Conservation (phyloP, 2,888 invertebrate genomes). For the Leucophenga maculata region DNA sequence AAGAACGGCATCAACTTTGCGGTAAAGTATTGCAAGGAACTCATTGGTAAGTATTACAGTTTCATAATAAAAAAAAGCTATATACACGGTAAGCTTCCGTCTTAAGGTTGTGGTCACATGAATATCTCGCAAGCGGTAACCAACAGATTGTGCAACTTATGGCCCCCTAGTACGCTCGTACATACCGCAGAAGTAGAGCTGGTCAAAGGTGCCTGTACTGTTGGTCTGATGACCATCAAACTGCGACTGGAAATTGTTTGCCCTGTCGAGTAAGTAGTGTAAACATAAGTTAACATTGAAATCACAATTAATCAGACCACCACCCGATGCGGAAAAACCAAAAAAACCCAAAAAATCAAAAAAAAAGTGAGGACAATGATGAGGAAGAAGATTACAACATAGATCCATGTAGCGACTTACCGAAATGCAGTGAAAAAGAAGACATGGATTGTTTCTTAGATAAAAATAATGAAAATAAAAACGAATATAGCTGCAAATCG, state of each 20-base stretch:
- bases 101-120: slow-evolving; percentile 46
- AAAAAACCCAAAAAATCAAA: no score
- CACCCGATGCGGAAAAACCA: no score
- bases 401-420: slow-evolving; percentile 27
- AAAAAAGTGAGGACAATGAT: slow-evolving; percentile 31
- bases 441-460: no score
- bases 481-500: no score
- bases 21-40: slow-evolving; percentile 45
- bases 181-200: slow-evolving; percentile 51
- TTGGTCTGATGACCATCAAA: not conserved
- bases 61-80: no score
- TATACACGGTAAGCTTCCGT: not conserved
- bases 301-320: not conserved
- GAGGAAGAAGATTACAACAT: slow-evolving; percentile 35
- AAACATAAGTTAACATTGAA: not conserved
- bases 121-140: slow-evolving; percentile 42
- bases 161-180: slow-evolving; percentile 25
- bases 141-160: slow-evolving; percentile 31
- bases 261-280: not conserved
- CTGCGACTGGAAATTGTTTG: not conserved
- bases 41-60: slow-evolving; percentile 40
- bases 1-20: slow-evolving; percentile 44
- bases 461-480: no score
- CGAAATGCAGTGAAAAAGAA: slow-evolving; percentile 1
- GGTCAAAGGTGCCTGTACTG: slow-evolving; percentile 42